Conservation (phyloP, 2,888 invertebrate species). For the Incurvaria masculella region DNA sequence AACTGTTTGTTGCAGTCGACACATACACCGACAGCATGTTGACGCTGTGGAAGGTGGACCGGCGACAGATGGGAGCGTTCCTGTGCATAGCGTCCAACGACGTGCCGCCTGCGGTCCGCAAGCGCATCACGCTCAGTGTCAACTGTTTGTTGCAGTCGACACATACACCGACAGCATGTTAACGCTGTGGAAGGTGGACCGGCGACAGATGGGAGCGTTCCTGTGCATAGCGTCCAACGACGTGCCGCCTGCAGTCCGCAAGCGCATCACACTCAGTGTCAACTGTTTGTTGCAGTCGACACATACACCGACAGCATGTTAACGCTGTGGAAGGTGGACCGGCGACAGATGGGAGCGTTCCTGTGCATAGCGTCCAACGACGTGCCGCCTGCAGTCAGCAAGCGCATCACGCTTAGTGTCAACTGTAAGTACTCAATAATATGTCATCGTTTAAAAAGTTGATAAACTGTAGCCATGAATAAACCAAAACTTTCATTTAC, state of each 20-base stretch:
- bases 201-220: conserved; percentile 80
- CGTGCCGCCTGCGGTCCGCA: conserved; percentile 76
- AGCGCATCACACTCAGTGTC: conserved; percentile 71
- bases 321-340: conserved; percentile 70
- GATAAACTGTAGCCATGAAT: neutral
- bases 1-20: conserved; percentile 42
- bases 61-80: conserved; percentile 80
- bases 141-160: conserved; percentile 42
- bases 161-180: conserved; percentile 15
- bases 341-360: conserved; percentile 89
- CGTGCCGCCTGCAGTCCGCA: conserved; percentile 76
- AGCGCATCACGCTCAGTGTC: conserved; percentile 71
- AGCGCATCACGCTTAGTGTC: conserved; percentile 81
- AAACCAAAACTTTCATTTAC: neutral
- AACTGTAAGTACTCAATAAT: conserved; percentile 72
- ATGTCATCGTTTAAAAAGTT: too few relatives aligned
- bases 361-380: conserved; percentile 91
- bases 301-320: conserved; percentile 66
- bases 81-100: conserved; percentile 80
- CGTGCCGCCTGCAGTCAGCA: conserved; percentile 88
- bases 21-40: conserved; percentile 15
- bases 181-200: conserved; percentile 62
- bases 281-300: conserved; percentile 63
- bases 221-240: conserved; percentile 80
- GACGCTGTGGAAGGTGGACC: conserved; percentile 62